Percentiles rank a stretch among this genome's conserved stretches.
Evolutionary conservation across 2,797 vertebrate species (phyloP).

Genomic region (Sebastes oblongus): DNA sequence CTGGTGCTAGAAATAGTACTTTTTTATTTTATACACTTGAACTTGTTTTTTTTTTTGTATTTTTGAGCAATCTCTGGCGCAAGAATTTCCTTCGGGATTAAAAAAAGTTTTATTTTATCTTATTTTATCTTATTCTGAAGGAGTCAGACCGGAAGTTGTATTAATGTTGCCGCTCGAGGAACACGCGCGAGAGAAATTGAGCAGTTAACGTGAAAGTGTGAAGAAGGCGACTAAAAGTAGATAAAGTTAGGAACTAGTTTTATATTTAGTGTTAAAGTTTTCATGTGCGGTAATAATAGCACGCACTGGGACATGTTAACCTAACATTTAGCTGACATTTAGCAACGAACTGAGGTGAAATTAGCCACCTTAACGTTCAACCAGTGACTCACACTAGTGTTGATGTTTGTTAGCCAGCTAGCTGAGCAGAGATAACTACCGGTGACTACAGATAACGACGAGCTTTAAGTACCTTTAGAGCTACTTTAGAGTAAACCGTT

Average conservation of each 20-base stretch:
- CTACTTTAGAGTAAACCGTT: not conserved
- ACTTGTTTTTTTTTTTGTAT: no score
- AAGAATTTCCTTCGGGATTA: no score
- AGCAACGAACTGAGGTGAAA: fast-evolving
- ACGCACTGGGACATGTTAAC: fast-evolving
- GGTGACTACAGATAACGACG: not conserved
- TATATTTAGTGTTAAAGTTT: not conserved
- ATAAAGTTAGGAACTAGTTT: not conserved
- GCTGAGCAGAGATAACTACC: not conserved
- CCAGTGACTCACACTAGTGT: not conserved
- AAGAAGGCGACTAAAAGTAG: not conserved
- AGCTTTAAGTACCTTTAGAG: not conserved
- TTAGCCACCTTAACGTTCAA: no score
- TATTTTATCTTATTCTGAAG: slow-evolving; percentile 33
- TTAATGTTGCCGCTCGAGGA: not conserved
- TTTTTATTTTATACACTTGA: no score
- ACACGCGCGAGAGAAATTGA: slow-evolving; percentile 24
- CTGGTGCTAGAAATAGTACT: no score
- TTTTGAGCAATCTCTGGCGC: no score
- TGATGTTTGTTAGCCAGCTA: slow-evolving; percentile 13
- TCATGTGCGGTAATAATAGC: fast-evolving
- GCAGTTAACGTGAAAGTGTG: not conserved
- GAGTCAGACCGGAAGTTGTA: not conserved
- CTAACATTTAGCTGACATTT: no score
- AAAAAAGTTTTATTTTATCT: no score